phyloP scores from a whole-genome alignment of 2,113 vertebrate species.

The Xiphophorus maculatus region DNA sequence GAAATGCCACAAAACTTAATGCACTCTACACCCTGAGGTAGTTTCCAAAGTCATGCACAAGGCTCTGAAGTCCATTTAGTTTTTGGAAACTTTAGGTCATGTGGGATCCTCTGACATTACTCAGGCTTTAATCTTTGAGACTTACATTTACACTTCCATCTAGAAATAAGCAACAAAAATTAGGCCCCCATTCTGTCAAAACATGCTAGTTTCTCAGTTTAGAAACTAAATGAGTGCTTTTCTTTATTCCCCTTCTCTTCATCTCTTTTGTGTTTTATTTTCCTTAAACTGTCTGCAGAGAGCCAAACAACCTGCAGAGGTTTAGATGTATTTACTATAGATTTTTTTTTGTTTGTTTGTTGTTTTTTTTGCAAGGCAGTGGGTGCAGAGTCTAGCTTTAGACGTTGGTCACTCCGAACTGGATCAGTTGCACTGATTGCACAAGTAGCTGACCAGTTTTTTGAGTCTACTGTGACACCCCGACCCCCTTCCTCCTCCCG shows the following conservation, averaged over 20 bases:
- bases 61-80: conserved; percentile 6
- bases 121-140: conserved; percentile 14
- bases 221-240: conserved; percentile 7
- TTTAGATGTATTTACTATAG: conserved; percentile 55
- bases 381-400: conserved; percentile 64
- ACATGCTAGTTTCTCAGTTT: conserved; percentile 12
- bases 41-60: conserved; percentile 40
- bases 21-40: conserved; percentile 15
- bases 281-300: conserved; percentile 31
- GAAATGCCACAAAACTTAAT: conserved; percentile 12
- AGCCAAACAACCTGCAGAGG: conserved; percentile 43
- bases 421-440: conserved; percentile 76
- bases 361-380: conserved; percentile 24
- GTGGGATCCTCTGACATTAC: conserved; percentile 15
- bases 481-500: conserved; percentile 18
- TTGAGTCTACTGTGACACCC: conserved; percentile 65
- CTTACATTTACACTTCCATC: conserved; percentile 43
- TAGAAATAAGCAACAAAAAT: not conserved
- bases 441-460: conserved; percentile 72
- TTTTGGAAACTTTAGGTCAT: conserved; percentile 8
- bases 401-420: conserved; percentile 69
- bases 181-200: conserved; percentile 7
- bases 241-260: conserved; percentile 22
- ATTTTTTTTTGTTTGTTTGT: not conserved
- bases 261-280: conserved; percentile 36